Evolutionary conservation across 1,140 invertebrate genomes (phyloP).

Genomic region (Oncopodura yosiiana): DNA sequence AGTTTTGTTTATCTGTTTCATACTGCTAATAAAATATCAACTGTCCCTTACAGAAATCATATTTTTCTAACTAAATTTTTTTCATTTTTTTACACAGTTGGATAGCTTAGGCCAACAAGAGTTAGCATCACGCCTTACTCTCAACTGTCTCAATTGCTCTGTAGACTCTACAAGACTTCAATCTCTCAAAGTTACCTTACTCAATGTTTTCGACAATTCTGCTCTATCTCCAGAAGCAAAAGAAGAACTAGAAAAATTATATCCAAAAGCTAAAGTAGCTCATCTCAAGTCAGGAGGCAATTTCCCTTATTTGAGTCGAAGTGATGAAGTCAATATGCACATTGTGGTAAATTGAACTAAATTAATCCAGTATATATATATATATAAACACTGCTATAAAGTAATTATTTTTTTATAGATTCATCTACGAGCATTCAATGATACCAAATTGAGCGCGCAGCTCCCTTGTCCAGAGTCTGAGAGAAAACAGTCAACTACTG

Average conservation of each 20-base stretch:
- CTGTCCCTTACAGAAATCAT: too few relatives aligned
- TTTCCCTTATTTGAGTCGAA: slow-evolving; percentile 81
- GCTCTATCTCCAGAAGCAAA: slow-evolving; percentile 38
- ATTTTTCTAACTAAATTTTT: not conserved
- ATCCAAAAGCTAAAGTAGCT: slow-evolving; percentile 74
- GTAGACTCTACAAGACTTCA: slow-evolving; percentile 65
- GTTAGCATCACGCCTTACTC: slow-evolving; percentile 71
- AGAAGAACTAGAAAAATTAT: slow-evolving; percentile 55
- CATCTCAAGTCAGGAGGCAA: slow-evolving; percentile 82
- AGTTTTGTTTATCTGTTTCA: not conserved
- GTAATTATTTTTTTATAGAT: slow-evolving; percentile 42
- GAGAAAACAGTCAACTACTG: too few relatives aligned
- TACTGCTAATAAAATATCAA: not conserved
- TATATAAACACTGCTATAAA: slow-evolving; percentile 2
- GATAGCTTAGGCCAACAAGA: slow-evolving; percentile 72
- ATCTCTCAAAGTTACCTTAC: slow-evolving; percentile 62
- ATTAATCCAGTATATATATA: not conserved
- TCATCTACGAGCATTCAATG: slow-evolving; percentile 50
- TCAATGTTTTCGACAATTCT: slow-evolving; percentile 85
- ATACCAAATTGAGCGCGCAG: slow-evolving; percentile 42
- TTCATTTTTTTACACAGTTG: slow-evolving; percentile 48
- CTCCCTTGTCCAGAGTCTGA: too few relatives aligned
- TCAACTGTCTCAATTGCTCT: slow-evolving; percentile 73
- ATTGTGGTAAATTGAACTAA: slow-evolving; percentile 55
- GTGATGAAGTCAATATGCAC: slow-evolving; percentile 82